Evolutionary conservation across 2,113 vertebrate species (phyloP), one percentile per base, ranked within the genome.

Genomic region (Neogobius melanostomus): DNA sequence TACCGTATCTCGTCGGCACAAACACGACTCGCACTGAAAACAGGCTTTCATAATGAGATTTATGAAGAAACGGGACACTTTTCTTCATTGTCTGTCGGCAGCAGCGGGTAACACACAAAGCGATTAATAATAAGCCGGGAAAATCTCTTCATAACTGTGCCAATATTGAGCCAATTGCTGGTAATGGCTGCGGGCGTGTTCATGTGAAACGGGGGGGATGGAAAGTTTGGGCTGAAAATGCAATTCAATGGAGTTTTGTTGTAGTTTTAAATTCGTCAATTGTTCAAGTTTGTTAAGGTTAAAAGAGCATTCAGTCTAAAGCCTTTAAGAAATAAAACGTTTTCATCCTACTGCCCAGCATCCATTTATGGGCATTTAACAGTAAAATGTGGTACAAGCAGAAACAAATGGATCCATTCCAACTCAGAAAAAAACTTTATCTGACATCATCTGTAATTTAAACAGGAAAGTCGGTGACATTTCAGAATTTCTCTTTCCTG

Each of bases 1-100:
- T 64, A 64, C 44, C 44, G 21, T 64, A 64, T 64, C 62, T 48
- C 44, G 7, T 6, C 48, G n/a, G 48, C 62, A 48, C 62, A 64
- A 64, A 64, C 62, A 12, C 16, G 45, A 48, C 16, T 64, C 16
- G 53, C 11, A 10, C 15, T 56, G 28, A 63, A 63, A 64, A 64
- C 62, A 48, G 45, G 45, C 44, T 64, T 46, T 21, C 10, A 46
- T 45, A 48, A 48, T 28, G 62, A 42, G 44, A 45, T 68, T 57
- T 47, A 47, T 12, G 43, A 14, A n/a, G 44, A 12, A 28, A 48
- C 21, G 9, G 17, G 12, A 36, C 17, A 15, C 11, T 7, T 45
- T n/a, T 46, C 14, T 47, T 43, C 47, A 15, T 57, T 47, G 44
- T 64, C 9, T 16, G 43, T 63, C 7, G 21, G 15, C 44, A 48